Base-by-base conservation (phyloP, 2,888 invertebrate genomes). In the Drosophila differens region DNA sequence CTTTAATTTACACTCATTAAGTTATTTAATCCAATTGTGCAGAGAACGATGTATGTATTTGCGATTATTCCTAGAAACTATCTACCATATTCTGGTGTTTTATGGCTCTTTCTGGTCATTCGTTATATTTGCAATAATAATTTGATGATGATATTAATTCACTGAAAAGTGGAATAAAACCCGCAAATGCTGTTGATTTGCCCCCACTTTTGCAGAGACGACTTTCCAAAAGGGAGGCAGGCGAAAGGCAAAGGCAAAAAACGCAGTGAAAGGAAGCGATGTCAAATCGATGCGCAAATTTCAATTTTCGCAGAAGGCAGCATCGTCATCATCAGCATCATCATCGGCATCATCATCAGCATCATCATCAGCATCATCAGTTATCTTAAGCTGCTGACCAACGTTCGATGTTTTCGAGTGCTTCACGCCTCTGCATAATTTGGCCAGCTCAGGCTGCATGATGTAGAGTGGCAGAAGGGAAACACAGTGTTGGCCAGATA, bases 91-190 rank as follows among this genome's bases (percentile, higher is more conserved):
- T 41, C 5, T 12, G 12, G 22, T 5, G 14, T 19, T 22, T 9
- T 5, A 19, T 35, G 33, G 14, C 39, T 33, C 47, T 52, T 64
- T 47, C 55, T 62, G 53, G 63, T 61, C 79, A 74, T 83, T 84
- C 74, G 81, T 88, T 88, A 88, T 88, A 76, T 79, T 85, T 74
- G 89, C 82, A 85, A 88, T 85, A 84, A 89, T 89, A 85, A 89
- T 89, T 89, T 83, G 59, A 69, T 72, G 70, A 76, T 57, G 83
- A 25, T 25, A 47, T 47, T 83, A 83, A 85, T 79, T 81, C 76
- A 70, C 76, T 61, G 35, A 41, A 55, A 72, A 49, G 39, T 41
- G 52, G 30, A 19, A 59, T 25, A 28, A 16, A 58, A 66, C 5
- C 32, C 35, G 47, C 35, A 70, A 52, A 37, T 72, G 49, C 61